Percentiles rank a stretch among this genome's conserved stretches.
These are phyloP conservation scores for Drosophila testacea DNA, from an alignment of 2,888 invertebrate species.

Conservation along the genomic window DNA sequence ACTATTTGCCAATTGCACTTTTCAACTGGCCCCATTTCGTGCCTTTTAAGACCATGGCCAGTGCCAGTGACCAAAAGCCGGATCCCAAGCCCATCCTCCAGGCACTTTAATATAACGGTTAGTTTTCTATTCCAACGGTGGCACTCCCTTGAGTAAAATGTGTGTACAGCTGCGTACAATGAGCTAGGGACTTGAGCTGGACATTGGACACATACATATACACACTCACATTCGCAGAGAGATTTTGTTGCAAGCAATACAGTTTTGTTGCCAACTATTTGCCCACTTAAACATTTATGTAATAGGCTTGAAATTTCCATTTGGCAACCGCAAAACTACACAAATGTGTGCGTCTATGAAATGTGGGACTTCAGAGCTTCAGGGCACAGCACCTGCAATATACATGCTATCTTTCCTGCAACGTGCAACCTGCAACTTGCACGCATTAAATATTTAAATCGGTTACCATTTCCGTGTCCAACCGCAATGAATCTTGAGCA, in stretches of 20 bases:
- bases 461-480: slow-evolving; percentile 53
- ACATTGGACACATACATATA: slow-evolving; percentile 14
- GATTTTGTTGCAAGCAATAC: slow-evolving; percentile 42
- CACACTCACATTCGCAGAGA: slow-evolving; percentile 1
- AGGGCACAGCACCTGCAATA: slow-evolving; percentile 9
- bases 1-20: slow-evolving; percentile 70
- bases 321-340: slow-evolving; percentile 64
- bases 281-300: slow-evolving; percentile 77
- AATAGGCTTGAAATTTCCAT: slow-evolving; percentile 77
- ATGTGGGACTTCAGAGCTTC: slow-evolving; percentile 12
- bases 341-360: slow-evolving; percentile 49
- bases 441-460: slow-evolving; percentile 69
- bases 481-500: slow-evolving; percentile 65
- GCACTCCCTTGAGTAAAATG: slow-evolving; percentile 60
- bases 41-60: slow-evolving; percentile 34
- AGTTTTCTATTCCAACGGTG: slow-evolving; percentile 30
- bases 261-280: slow-evolving; percentile 64
- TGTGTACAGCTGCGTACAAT: slow-evolving; percentile 74
- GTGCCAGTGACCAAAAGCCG: slow-evolving; percentile 30
- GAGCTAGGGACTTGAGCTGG: slow-evolving; percentile 48
- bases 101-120: slow-evolving; percentile 52
- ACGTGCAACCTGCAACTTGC: slow-evolving; percentile 39
- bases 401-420: slow-evolving; percentile 9
- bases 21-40: slow-evolving; percentile 72
- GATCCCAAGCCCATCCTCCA: slow-evolving; percentile 17